Percentiles rank a stretch among this genome's conserved stretches.
Conservation (phyloP, 2,113 vertebrate genomes). For the Corythornis cristatus region DNA sequence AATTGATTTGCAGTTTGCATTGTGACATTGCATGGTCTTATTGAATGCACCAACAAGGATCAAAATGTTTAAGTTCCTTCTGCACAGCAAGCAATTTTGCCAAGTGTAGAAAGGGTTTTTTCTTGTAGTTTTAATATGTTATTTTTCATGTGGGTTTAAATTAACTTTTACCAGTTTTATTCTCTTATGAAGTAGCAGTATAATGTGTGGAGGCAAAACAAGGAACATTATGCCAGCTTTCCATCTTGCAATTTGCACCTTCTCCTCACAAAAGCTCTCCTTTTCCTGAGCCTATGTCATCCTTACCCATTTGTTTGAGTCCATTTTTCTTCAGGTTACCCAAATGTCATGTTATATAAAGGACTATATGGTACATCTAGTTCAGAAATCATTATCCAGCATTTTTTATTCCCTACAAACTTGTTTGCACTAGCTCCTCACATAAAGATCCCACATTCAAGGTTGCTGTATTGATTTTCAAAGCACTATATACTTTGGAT, state of each 20-base stretch:
- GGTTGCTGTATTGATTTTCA: background rate
- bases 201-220: background rate
- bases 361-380: background rate
- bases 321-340: background rate
- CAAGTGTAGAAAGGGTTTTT: background rate
- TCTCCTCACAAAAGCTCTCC: background rate
- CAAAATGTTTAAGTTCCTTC: background rate
- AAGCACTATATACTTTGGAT: background rate
- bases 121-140: background rate
- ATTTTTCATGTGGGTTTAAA: background rate
- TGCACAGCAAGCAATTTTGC: background rate
- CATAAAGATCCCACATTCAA: background rate
- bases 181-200: background rate
- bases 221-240: background rate
- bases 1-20: background rate
- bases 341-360: background rate
- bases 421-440: background rate
- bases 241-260: background rate
- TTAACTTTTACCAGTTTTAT: background rate
- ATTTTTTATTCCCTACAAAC: background rate
- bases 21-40: background rate
- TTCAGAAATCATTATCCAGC: background rate
- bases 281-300: background rate
- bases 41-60: background rate
- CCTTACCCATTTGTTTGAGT: background rate